Percentiles rank a stretch among this genome's conserved stretches.
Conservation (phyloP, 2,888 invertebrate genomes). For the Acanthosepion lycidas region DNA sequence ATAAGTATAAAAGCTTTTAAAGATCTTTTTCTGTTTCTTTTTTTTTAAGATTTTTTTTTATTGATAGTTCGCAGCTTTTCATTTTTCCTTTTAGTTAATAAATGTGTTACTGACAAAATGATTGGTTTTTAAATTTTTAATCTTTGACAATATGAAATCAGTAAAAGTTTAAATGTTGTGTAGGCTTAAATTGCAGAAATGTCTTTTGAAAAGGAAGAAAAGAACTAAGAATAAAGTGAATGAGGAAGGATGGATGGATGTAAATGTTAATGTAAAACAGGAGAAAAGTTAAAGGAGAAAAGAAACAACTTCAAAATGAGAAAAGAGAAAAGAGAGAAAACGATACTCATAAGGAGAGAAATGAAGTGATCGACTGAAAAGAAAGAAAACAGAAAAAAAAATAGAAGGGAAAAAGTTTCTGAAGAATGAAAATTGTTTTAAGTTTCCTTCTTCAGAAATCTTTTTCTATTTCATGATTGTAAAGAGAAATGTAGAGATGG, state of each 20-base stretch:
- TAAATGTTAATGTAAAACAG: too few relatives aligned
- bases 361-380: too few relatives aligned
- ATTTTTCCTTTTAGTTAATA: background rate
- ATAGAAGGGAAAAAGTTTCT: too few relatives aligned
- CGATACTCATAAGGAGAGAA: too few relatives aligned
- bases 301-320: too few relatives aligned
- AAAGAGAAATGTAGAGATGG: background rate
- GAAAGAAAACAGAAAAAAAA: too few relatives aligned
- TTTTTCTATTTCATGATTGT: background rate
- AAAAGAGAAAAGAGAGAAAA: too few relatives aligned
- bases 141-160: background rate
- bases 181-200: background rate
- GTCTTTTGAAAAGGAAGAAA: background rate
- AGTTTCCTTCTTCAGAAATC: background rate
- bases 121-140: constrained; percentile 17
- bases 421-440: too few relatives aligned
- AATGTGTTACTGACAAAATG: constrained; percentile 1
- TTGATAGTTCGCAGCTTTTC: background rate
- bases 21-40: background rate
- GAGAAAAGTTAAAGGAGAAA: too few relatives aligned
- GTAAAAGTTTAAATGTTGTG: background rate
- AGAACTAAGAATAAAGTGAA: too few relatives aligned
- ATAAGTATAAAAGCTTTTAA: constrained; percentile 8
- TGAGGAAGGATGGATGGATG: too few relatives aligned
- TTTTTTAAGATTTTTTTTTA: background rate